A percentile compares a stretch with the other conserved stretches of the same genome.
phyloP scores from a whole-genome alignment of 2,888 invertebrate species.

The Gerosis bhagava region DNA sequence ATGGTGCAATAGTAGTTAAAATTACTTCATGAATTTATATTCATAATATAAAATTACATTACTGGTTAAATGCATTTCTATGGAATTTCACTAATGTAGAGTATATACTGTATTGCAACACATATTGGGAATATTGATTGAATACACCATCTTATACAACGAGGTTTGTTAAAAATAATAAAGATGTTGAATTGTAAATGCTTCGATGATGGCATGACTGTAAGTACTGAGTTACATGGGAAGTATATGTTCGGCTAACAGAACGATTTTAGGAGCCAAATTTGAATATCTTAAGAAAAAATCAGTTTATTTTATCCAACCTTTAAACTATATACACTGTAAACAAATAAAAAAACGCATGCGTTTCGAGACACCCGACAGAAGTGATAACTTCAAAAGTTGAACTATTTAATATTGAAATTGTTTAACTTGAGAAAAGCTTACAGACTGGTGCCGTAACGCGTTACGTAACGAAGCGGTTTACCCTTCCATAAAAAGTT shows the following conservation, averaged over 20 bases:
- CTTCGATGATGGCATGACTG: not conserved
- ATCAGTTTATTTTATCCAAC: not conserved
- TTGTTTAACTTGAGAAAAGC: too few relatives aligned
- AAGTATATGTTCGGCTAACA: too few relatives aligned
- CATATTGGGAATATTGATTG: constrained; percentile 13
- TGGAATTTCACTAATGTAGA: constrained; percentile 14
- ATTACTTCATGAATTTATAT: constrained; percentile 4
- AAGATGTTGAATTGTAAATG: not conserved
- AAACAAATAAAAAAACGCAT: too few relatives aligned
- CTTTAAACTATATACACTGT: too few relatives aligned
- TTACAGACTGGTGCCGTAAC: too few relatives aligned
- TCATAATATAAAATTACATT: not conserved
- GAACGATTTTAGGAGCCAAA: too few relatives aligned
- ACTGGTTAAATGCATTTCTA: constrained; percentile 12
- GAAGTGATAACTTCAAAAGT: too few relatives aligned
- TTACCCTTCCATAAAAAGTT: too few relatives aligned
- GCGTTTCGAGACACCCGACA: too few relatives aligned
- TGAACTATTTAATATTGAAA: too few relatives aligned
- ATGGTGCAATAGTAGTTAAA: constrained; percentile 5
- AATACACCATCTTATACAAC: not conserved
- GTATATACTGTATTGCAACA: constrained; percentile 14
- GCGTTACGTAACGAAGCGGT: too few relatives aligned
- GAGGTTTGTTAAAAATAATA: constrained; percentile 13
- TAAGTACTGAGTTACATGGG: not conserved
- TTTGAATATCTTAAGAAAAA: not conserved